Evolutionary conservation across 2,797 vertebrate species (phyloP).

Genomic region (Scomberomorus guttatus): DNA sequence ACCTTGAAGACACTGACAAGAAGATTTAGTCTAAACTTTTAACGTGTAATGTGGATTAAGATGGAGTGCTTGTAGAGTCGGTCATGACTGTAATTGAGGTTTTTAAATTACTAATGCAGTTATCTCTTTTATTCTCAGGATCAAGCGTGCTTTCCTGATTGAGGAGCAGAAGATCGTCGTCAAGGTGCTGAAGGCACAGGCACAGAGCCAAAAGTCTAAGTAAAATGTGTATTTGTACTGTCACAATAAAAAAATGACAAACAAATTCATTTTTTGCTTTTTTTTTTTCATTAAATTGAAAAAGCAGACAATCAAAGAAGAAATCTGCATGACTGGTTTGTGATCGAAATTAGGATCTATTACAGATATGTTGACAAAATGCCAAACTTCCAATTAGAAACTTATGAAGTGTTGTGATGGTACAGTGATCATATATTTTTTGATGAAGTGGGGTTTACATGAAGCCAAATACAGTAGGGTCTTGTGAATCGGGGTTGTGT

Average conservation of each 20-base stretch:
- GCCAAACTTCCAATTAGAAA: not conserved
- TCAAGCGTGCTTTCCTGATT: slow-evolving; percentile 99
- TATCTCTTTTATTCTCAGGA: slow-evolving; percentile 83
- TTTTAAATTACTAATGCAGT: not conserved
- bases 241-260: slow-evolving; percentile 81
- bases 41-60: not conserved
- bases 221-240: slow-evolving; percentile 87
- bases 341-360: not conserved
- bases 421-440: not conserved
- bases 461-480: not conserved
- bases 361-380: not conserved
- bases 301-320: not conserved
- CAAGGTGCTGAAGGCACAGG: slow-evolving; percentile 99
- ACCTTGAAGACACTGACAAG: not conserved
- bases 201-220: slow-evolving; percentile 98
- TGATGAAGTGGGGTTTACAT: not conserved
- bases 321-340: rapidly evolving
- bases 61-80: not conserved
- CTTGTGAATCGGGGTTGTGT: not conserved
- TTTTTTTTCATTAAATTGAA: not conserved
- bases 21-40: not conserved
- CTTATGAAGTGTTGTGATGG: not conserved
- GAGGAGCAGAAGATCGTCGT: slow-evolving; percentile 99
- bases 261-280: slow-evolving; percentile 28
- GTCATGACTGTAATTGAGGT: not conserved